phyloP scores from a whole-genome alignment of 2,888 invertebrate genomes.

The Acleris literana region DNA sequence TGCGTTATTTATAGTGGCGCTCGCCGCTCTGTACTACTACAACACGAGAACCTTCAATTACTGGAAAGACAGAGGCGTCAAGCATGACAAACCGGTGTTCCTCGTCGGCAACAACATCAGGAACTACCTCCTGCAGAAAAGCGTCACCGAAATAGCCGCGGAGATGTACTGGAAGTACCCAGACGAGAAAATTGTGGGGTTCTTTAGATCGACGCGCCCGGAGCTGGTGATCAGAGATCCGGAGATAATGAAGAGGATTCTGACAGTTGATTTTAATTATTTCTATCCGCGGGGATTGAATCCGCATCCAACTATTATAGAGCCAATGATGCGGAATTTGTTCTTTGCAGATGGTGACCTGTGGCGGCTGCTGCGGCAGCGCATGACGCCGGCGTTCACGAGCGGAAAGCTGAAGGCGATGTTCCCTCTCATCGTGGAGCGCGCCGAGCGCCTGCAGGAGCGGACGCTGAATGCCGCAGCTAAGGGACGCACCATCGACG shows the following conservation, averaged over 20 bases:
- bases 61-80: conserved; percentile 55
- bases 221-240: conserved; percentile 60
- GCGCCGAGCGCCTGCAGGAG: conserved; percentile 56
- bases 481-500: conserved; percentile 48
- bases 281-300: conserved; percentile 58
- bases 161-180: conserved; percentile 60
- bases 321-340: conserved; percentile 60
- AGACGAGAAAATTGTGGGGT: conserved; percentile 58
- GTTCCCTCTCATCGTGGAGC: conserved; percentile 64
- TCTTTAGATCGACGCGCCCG: conserved; percentile 51
- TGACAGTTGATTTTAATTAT: conserved; percentile 53
- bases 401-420: conserved; percentile 65
- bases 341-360: conserved; percentile 66
- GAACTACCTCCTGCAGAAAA: conserved; percentile 48
- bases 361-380: conserved; percentile 65
- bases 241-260: conserved; percentile 52
- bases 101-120: conserved; percentile 52
- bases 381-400: conserved; percentile 67
- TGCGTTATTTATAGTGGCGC: conserved; percentile 36
- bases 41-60: conserved; percentile 56
- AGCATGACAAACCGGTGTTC: conserved; percentile 54
- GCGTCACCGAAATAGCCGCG: conserved; percentile 50
- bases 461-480: conserved; percentile 49
- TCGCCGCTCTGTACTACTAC: conserved; percentile 53
- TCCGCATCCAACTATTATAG: conserved; percentile 50